These are phyloP conservation scores for Microtus richardsoni DNA, from an alignment of 2,113 vertebrate species.

Conservation along the genomic window DNA sequence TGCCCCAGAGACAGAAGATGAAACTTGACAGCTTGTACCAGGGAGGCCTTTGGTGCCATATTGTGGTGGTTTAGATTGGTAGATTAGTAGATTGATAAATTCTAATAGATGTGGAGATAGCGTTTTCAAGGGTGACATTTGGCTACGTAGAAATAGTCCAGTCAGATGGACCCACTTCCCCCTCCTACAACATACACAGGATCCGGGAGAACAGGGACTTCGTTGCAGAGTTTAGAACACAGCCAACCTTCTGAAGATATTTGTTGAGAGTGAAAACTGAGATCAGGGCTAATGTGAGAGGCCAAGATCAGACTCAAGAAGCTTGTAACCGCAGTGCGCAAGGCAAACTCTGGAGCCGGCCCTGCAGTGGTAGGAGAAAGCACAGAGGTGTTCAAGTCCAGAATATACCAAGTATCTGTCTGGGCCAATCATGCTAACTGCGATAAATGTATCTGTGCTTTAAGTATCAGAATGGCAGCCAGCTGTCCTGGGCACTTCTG, in stretches of 20 bases:
- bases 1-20: neutral
- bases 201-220: neutral
- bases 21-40: neutral
- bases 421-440: neutral
- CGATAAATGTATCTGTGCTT: constrained; percentile 43
- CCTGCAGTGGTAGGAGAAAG: neutral
- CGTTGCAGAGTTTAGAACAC: neutral
- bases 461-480: neutral
- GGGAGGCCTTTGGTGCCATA: neutral
- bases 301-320: constrained; percentile 6
- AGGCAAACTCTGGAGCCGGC: neutral
- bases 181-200: neutral
- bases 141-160: neutral
- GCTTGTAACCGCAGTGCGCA: neutral
- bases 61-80: neutral
- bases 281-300: neutral
- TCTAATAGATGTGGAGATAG: neutral
- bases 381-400: neutral
- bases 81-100: neutral
- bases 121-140: neutral
- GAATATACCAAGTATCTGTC: constrained; percentile 15
- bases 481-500: constrained; percentile 7
- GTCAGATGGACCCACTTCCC: neutral
- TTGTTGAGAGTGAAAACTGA: constrained; percentile 52
- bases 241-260: neutral